Percentiles rank a stretch among this genome's conserved stretches.
These are phyloP conservation scores for Sula dactylatra DNA, from an alignment of 2,113 vertebrate genomes.

Conservation along the genomic window DNA sequence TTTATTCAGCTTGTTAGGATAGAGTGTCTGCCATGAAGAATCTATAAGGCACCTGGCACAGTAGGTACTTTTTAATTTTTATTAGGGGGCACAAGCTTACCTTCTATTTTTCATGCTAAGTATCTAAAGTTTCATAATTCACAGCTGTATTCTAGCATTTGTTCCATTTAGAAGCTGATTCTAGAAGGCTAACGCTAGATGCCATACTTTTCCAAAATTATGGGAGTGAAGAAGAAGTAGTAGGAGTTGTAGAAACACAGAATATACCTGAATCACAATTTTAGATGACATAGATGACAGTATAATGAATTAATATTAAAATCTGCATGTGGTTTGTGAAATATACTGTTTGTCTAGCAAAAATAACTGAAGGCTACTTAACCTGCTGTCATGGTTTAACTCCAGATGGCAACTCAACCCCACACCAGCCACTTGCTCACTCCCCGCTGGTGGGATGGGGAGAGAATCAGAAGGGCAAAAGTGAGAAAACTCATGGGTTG, in stretches of 20 bases:
- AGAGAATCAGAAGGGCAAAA: no score
- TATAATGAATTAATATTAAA: not conserved
- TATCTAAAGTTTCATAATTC: not conserved
- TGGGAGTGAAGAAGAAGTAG: not conserved
- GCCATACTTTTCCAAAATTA: not conserved
- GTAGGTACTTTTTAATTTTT: not conserved
- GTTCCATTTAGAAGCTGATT: not conserved
- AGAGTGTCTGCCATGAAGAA: not conserved
- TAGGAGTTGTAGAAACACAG: not conserved
- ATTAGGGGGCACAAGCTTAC: not conserved
- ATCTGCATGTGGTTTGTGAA: not conserved
- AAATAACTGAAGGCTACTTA: not conserved
- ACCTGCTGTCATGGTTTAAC: not conserved
- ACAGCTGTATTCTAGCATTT: not conserved
- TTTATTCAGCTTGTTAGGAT: not conserved
- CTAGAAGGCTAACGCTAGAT: no score
- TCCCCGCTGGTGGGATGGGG: no score
- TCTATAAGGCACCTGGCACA: not conserved
- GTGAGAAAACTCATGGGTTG: no score
- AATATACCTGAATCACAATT: not conserved
- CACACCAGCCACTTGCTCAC: no score
- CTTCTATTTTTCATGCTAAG: not conserved
- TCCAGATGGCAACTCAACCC: no score
- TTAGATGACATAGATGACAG: not conserved
- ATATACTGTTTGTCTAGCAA: not conserved